A percentile compares a stretch with the other conserved stretches of the same genome.
These are phyloP conservation scores for Leucoptera coffeella DNA, from an alignment of 2,888 invertebrate genomes.

Conservation along the genomic window DNA sequence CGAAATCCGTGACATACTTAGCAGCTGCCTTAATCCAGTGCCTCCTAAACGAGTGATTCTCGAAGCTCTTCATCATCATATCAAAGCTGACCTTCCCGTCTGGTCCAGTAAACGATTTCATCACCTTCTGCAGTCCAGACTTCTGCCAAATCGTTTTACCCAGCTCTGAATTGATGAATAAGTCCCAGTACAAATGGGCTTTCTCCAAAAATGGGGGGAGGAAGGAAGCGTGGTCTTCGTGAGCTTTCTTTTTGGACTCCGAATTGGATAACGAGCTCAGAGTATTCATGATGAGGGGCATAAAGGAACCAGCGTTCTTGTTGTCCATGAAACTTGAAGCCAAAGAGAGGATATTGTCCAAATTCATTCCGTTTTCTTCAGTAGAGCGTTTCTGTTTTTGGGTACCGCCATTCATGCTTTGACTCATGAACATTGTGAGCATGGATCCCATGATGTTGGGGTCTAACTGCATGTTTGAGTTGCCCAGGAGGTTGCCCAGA, in stretches of 20 bases:
- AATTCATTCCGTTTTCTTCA: slow-evolving; percentile 28
- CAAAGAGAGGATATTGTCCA: slow-evolving; percentile 46
- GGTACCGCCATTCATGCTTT: slow-evolving; percentile 18
- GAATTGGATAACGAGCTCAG: slow-evolving; percentile 56
- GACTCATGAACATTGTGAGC: slow-evolving; percentile 39
- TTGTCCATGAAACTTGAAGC: slow-evolving; percentile 51
- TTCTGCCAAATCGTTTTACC: slow-evolving; percentile 68
- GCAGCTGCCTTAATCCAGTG: slow-evolving; percentile 76
- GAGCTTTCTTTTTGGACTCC: slow-evolving; percentile 56
- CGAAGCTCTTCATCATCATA: slow-evolving; percentile 68
- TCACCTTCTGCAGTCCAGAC: slow-evolving; percentile 62
- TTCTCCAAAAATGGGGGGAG: slow-evolving; percentile 60
- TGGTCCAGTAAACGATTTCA: slow-evolving; percentile 62
- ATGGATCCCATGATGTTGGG: slow-evolving; percentile 45
- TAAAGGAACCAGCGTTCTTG: slow-evolving; percentile 30
- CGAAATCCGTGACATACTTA: slow-evolving; percentile 66
- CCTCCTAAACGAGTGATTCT: slow-evolving; percentile 72
- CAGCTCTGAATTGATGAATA: slow-evolving; percentile 71
- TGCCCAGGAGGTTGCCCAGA: slow-evolving; percentile 48
- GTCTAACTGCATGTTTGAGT: slow-evolving; percentile 53
- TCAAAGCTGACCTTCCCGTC: slow-evolving; percentile 67
- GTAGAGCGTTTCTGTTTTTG: slow-evolving; percentile 19
- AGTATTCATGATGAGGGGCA: slow-evolving; percentile 64
- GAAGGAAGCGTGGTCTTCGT: slow-evolving; percentile 65
- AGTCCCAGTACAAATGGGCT: slow-evolving; percentile 69